These are phyloP conservation scores for Rhegmatorhina hoffmannsi DNA, from an alignment of 2,113 vertebrate species.

Conservation along the genomic window DNA sequence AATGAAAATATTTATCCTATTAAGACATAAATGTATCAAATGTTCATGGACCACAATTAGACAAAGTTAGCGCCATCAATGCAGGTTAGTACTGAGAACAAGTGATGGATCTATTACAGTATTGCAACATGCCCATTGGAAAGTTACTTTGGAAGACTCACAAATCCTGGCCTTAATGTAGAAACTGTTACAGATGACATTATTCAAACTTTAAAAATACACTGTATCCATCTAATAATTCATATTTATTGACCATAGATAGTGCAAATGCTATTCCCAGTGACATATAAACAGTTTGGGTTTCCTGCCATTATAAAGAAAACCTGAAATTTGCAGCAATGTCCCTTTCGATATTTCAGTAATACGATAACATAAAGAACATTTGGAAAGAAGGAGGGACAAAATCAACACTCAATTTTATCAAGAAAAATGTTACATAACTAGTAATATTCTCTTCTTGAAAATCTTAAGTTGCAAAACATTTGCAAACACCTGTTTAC, in stretches of 20 bases:
- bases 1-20: not conserved
- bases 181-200: not conserved
- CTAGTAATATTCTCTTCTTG: not conserved
- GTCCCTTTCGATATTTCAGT: not conserved
- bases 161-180: not conserved
- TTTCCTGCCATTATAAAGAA: not conserved
- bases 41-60: not conserved
- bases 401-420: not conserved
- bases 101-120: not conserved
- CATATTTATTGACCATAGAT: not conserved
- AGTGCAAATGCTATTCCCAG: not conserved
- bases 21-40: not conserved
- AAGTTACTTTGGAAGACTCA: not conserved
- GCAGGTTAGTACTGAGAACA: not conserved
- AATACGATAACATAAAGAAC: not conserved
- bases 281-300: fast-evolving
- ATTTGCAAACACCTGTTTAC: not conserved
- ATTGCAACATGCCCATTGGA: not conserved
- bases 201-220: not conserved
- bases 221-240: not conserved
- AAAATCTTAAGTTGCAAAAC: not conserved
- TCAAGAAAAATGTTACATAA: not conserved
- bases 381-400: not conserved
- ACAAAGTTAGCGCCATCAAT: not conserved
- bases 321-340: not conserved